Base-by-base conservation (phyloP, 2,113 vertebrate species). In the Tetraodon nigroviridis region DNA sequence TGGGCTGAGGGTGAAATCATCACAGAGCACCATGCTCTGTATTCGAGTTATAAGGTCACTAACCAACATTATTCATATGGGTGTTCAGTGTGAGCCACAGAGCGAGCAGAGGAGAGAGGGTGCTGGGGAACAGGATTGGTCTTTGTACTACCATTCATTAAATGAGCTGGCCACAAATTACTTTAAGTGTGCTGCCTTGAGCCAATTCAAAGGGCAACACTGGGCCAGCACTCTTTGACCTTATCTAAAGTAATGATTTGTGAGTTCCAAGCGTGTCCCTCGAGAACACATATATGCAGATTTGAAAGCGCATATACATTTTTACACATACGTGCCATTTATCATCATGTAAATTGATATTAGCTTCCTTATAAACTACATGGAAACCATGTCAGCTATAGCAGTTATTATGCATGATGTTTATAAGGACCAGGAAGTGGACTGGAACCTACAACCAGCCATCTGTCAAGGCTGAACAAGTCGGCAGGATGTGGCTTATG, bases 101-200 rank as follows among this genome's bases (percentile, higher is more conserved):
- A 51, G 20, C 42, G 41, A 41, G 53, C 21, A 57, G 17, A 19
- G 20, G 20, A 45, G 37, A 55, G 22, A 19, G 14, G 21, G 44
- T 17, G 58, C 59, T 18, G 46, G 29, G 59, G 37, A 19, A 17
- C 8, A 19, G 22, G 67, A 62, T 44, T 61, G 27, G 44, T 75
- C 66, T 68, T 27, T 55, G 53, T 67, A 65, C 58, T 51, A 61
- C 48, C 22, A 48, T 60, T 72, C 68, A 44, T 71, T 69, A 73
- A 76, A 75, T 67, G 59, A 76, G 51, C 59, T 54, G 58, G 55
- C 47, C 66, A 70, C 55, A 84, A 77, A 78, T 84, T 68, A 80
- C 61, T 71, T 66, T 61, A 72, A 71, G 59, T 65, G 61, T 67
- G 55, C 56, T 64, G 60, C 65, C 47, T 17, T 64, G 58, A 78